phyloP scores from a whole-genome alignment of 2,888 invertebrate species.

The Leuctra nigra region DNA sequence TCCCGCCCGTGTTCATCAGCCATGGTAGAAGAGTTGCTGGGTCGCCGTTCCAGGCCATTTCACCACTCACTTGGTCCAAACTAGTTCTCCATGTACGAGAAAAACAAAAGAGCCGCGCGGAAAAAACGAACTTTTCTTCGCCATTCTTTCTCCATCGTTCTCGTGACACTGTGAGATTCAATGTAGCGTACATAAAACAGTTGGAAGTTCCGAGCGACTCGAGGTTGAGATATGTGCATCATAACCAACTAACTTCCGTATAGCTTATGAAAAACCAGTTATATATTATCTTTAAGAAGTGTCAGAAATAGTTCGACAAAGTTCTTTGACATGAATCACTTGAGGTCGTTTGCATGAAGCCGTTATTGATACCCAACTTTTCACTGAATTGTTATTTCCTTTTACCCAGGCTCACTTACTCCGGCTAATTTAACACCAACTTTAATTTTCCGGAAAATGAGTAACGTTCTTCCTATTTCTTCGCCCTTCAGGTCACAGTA shows the following conservation, averaged over 20 bases:
- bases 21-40: not conserved
- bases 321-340: conserved; percentile 1
- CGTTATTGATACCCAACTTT: conserved; percentile 1
- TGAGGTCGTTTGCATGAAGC: not conserved
- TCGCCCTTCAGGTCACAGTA: too few species aligned
- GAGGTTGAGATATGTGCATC: conserved; percentile 12
- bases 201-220: conserved; percentile 16
- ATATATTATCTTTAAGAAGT: conserved; percentile 9
- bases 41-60: conserved; percentile 22
- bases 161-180: conserved; percentile 18
- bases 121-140: conserved; percentile 17
- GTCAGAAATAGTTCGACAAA: not conserved
- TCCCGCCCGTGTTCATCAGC: not conserved
- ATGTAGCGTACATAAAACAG: conserved; percentile 23
- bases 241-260: conserved; percentile 16
- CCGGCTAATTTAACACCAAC: not conserved
- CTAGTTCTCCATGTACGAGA: not conserved
- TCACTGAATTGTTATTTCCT: not conserved
- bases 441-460: too few species aligned
- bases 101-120: conserved; percentile 1
- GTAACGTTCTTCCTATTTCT: too few species aligned
- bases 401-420: not conserved
- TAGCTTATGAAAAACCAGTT: conserved; percentile 15
- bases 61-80: conserved; percentile 15
- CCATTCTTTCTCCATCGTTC: not conserved